Conservation (phyloP, 2,888 invertebrate species). For the Aspidapion aeneum region DNA sequence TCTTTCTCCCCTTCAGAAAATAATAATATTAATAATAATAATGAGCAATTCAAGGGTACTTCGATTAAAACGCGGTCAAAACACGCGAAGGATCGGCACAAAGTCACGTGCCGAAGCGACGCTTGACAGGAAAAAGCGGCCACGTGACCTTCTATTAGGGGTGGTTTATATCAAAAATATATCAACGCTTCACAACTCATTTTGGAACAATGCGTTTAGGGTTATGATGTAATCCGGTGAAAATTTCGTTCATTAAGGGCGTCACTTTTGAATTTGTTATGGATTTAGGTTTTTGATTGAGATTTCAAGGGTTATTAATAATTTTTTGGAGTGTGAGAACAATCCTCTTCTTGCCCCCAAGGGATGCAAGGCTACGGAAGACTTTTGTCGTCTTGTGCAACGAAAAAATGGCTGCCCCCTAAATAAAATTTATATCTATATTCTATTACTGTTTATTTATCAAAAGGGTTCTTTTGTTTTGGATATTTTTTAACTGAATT, state of each 20-base stretch:
- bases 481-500: too few species aligned
- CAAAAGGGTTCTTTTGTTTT: too few species aligned
- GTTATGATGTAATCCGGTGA: background rate
- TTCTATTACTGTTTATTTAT: too few species aligned
- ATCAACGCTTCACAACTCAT: background rate
- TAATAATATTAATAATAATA: too few species aligned
- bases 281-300: background rate
- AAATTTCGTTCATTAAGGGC: background rate
- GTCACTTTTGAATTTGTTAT: background rate
- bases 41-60: conserved; percentile 3
- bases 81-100: conserved; percentile 5
- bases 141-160: background rate
- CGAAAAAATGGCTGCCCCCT: too few species aligned
- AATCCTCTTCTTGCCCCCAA: too few species aligned
- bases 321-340: background rate
- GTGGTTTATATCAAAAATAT: background rate
- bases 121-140: background rate
- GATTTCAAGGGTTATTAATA: background rate
- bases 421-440: too few species aligned
- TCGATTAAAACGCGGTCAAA: conserved; percentile 26
- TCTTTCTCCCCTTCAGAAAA: too few species aligned
- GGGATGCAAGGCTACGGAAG: too few species aligned
- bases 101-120: background rate
- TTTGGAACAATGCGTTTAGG: background rate
- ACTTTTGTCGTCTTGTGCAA: too few species aligned